These are phyloP conservation scores for Anthopleura xanthogrammica DNA, from an alignment of 92 coral and sea anemone genomes.

Conservation along the genomic window DNA sequence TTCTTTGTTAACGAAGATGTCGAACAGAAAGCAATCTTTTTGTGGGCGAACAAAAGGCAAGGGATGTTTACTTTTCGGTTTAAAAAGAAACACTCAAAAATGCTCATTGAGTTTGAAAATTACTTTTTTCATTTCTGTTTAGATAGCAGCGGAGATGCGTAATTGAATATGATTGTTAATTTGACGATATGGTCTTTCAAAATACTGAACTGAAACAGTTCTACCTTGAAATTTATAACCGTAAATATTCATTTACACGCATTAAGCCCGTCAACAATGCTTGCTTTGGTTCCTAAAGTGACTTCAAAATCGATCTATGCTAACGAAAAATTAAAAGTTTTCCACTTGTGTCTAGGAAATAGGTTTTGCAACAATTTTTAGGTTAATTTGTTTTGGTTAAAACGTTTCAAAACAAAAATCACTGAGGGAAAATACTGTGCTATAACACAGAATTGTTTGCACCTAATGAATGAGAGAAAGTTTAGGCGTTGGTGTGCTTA, in stretches of 20 bases:
- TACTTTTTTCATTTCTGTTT: conserved; percentile 5
- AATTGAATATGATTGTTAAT: conserved; percentile 9
- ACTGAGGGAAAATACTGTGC: not conserved
- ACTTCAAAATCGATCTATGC: not conserved
- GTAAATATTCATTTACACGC: not conserved
- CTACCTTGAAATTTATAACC: not conserved
- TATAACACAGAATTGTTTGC: not conserved
- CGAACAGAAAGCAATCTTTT: not conserved
- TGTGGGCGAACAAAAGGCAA: not conserved
- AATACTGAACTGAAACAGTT: not conserved
- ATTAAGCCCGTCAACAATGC: not conserved
- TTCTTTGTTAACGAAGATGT: conserved; percentile 5
- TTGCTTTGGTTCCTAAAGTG: not conserved
- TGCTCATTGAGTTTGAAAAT: conserved; percentile 4
- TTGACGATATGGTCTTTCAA: conserved; percentile 4
- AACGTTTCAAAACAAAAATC: not conserved
- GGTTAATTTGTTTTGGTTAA: conserved; percentile 2
- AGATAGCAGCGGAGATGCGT: conserved; percentile 10
- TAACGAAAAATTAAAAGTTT: not conserved
- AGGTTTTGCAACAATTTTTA: not conserved
- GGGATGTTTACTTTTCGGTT: conserved; percentile 4
- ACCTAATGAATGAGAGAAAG: not conserved
- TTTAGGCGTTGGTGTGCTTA: not conserved
- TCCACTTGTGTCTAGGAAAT: not conserved
- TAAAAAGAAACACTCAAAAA: conserved; percentile 9